Percentiles rank a stretch among this genome's conserved stretches.
Evolutionary conservation across 2,113 vertebrate species (phyloP).

Genomic region (Panurus biarmicus): DNA sequence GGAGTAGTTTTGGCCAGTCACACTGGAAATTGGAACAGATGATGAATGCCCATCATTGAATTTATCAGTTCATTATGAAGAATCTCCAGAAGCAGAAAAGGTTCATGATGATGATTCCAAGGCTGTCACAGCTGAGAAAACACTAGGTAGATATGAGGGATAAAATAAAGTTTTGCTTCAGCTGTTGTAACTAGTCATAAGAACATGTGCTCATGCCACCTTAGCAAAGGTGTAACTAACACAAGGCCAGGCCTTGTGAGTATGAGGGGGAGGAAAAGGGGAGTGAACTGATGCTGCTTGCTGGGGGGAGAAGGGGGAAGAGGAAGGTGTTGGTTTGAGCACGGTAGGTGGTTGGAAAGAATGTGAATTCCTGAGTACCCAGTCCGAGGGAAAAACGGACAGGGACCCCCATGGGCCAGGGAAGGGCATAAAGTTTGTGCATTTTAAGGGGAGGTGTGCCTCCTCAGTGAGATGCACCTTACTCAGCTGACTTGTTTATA

Average conservation of each 20-base stretch:
- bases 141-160: background rate
- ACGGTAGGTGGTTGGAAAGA: background rate
- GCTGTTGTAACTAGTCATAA: background rate
- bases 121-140: background rate
- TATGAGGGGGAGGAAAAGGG: background rate
- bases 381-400: background rate
- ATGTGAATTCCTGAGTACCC: background rate
- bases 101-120: background rate
- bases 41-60: background rate
- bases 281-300: fast-evolving
- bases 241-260: too few relatives aligned
- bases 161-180: background rate
- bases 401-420: background rate
- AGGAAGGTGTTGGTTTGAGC: background rate
- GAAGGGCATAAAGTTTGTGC: background rate
- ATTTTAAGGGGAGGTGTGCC: background rate
- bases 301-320: background rate
- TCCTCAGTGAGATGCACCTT: background rate
- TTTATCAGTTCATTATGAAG: background rate
- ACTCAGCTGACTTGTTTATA: background rate
- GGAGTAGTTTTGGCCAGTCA: background rate
- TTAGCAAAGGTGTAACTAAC: background rate
- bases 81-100: background rate
- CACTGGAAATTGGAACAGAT: background rate
- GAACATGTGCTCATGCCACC: background rate